phyloP scores from a whole-genome alignment of 2,113 vertebrate species.

The Arvicanthis niloticus region DNA sequence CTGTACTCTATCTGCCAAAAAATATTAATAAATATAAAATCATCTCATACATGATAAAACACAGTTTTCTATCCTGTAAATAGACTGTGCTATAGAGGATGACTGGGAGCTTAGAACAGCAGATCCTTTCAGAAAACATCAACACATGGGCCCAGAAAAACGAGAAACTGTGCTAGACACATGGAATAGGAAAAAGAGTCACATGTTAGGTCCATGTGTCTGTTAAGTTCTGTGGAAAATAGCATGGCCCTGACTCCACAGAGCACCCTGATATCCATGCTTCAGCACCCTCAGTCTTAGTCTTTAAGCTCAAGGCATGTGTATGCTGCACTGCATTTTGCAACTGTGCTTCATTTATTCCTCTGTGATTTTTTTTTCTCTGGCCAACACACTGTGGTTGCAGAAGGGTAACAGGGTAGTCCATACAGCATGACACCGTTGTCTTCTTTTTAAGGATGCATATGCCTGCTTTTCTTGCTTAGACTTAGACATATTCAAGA shows the following conservation, averaged over 20 bases:
- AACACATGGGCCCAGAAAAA: neutral
- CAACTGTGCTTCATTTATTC: neutral
- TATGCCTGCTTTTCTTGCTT: neutral
- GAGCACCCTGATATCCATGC: accelerated
- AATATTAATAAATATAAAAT: neutral
- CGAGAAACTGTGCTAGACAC: neutral
- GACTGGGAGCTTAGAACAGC: neutral
- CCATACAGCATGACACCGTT: accelerated
- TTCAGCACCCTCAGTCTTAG: accelerated
- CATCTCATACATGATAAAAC: neutral
- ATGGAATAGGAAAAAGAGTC: neutral
- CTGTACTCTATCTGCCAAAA: neutral
- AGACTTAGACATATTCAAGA: neutral
- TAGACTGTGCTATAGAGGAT: neutral
- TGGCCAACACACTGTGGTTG: no score
- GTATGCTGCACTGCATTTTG: accelerated
- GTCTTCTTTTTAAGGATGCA: no score
- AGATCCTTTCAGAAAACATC: neutral
- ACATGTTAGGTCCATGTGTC: neutral
- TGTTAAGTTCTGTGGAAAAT: neutral
- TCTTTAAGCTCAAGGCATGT: accelerated
- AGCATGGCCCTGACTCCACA: neutral
- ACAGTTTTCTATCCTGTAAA: neutral
- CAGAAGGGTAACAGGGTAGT: accelerated
- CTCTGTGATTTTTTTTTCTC: neutral